phyloP scores from a whole-genome alignment of 2,113 vertebrate species.

The Odobenus rosmarus region DNA sequence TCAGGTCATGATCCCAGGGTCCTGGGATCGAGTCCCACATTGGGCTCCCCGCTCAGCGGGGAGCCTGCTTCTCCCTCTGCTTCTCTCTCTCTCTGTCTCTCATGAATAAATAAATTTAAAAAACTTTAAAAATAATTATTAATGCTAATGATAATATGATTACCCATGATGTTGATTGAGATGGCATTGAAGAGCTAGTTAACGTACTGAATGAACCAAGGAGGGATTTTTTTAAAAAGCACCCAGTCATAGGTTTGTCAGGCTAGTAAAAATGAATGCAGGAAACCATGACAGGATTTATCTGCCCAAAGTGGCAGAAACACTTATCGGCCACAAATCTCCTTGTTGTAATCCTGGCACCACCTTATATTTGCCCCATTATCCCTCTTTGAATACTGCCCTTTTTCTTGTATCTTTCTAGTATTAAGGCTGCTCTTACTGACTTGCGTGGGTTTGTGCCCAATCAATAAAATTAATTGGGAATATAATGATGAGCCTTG shows the following conservation, averaged over 20 bases:
- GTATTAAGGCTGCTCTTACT: not conserved
- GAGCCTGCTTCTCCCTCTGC: too few species aligned
- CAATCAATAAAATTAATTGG: not conserved
- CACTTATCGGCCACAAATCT: not conserved
- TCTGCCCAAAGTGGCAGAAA: conserved; percentile 27
- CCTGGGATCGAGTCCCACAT: too few species aligned
- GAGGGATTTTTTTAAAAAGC: not conserved
- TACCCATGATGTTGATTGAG: not conserved
- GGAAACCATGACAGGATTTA: not conserved
- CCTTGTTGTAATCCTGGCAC: not conserved
- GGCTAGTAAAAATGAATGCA: not conserved
- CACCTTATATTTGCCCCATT: not conserved
- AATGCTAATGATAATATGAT: conserved; percentile 12
- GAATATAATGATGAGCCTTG: not conserved
- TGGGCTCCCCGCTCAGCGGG: too few species aligned
- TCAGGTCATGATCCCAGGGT: too few species aligned
- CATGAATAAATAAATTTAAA: too few species aligned
- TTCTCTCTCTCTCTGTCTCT: too few species aligned
- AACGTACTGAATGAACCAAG: not conserved
- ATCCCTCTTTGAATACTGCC: not conserved
- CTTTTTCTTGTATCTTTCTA: not conserved
- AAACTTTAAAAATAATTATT: not conserved
- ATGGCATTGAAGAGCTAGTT: not conserved
- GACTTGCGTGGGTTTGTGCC: not conserved
- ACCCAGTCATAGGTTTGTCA: not conserved